Evolutionary conservation across 2,797 vertebrate genomes (phyloP), one percentile per base, ranked within the genome.

Genomic region (Hybognathus amarus): DNA sequence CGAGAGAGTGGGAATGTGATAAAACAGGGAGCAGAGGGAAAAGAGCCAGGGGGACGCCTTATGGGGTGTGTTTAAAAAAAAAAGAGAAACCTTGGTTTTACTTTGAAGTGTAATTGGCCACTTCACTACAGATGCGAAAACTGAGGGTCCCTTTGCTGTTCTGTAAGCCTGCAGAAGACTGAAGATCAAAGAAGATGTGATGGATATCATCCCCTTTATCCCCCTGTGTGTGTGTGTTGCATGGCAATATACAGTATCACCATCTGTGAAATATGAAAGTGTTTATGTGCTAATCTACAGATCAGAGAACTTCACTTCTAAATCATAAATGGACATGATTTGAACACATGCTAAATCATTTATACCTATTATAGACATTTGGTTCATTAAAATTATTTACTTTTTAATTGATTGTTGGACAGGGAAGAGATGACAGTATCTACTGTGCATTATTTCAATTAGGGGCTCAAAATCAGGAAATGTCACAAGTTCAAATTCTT

Each of bases 101-200:
- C 86, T 87, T 87, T 87, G 86, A 87, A 85, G 84, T 70, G 20
- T 85, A 87, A 87, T 87, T 85, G 86, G 66, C 77, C 77, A 86
- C 71, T 83, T 80, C 64, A 17, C 82, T 86, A 27, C 64, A 83
- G 67, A 84, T 79, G 33, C 47, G 38, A 64, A 36, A 71, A 80
- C 54, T 42, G 61, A 70, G 24, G 77, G 70, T 86, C 78, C 71
- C 77, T 86, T 80, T 80, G 79, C 70, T 84, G 59, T 6, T 67
- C 77, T 80, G 30, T 79, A 38, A 77, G 73, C 73, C 66, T n/a
- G 38, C 22, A 70, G 66, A 84, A 63, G 81, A 38, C 64, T 24
- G 80, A 74, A 80, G 82, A 77, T 83, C 81, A 86, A 86, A 83
- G 81, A 67, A 40, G 38, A 70, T 74, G 64, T 50, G 36, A 80